Percentiles rank a stretch among this genome's conserved stretches.
Evolutionary conservation across 2,888 invertebrate species (phyloP).

Genomic region (Tetranychus truncatus): DNA sequence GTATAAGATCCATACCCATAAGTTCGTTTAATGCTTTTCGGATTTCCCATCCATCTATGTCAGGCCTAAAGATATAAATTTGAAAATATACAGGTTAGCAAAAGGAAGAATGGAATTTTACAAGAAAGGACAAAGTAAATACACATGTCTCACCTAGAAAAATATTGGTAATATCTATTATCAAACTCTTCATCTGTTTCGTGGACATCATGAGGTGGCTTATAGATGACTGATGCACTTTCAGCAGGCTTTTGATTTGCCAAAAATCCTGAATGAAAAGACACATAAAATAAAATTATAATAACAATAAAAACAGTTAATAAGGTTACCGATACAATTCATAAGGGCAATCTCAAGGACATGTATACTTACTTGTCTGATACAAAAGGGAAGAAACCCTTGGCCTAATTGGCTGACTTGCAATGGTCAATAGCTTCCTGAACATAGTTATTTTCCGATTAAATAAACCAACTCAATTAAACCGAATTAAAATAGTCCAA

Average conservation of each 20-base stretch:
- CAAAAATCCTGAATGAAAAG: background rate
- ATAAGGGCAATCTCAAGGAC: background rate
- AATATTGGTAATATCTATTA: slow-evolving; percentile 57
- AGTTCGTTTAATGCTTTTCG: slow-evolving; percentile 77
- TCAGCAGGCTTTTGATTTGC: background rate
- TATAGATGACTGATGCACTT: background rate
- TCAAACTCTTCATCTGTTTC: slow-evolving; percentile 48
- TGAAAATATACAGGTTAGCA: background rate
- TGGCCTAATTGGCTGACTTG: background rate
- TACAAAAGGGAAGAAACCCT: background rate
- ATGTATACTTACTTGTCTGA: background rate
- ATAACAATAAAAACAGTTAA: background rate
- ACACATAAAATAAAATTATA: background rate
- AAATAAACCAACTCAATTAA: too few relatives aligned
- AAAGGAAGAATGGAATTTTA: slow-evolving; percentile 34
- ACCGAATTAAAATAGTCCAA: too few relatives aligned
- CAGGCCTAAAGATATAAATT: slow-evolving; percentile 33
- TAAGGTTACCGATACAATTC: background rate
- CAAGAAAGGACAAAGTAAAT: background rate
- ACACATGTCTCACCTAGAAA: slow-evolving; percentile 36
- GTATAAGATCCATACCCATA: slow-evolving; percentile 71
- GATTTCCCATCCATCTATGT: slow-evolving; percentile 86
- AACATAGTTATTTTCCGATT: background rate
- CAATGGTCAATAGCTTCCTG: background rate
- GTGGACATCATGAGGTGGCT: slow-evolving; percentile 17